Conservation (phyloP, 2,888 invertebrate species). For the Plebejus melissa region DNA sequence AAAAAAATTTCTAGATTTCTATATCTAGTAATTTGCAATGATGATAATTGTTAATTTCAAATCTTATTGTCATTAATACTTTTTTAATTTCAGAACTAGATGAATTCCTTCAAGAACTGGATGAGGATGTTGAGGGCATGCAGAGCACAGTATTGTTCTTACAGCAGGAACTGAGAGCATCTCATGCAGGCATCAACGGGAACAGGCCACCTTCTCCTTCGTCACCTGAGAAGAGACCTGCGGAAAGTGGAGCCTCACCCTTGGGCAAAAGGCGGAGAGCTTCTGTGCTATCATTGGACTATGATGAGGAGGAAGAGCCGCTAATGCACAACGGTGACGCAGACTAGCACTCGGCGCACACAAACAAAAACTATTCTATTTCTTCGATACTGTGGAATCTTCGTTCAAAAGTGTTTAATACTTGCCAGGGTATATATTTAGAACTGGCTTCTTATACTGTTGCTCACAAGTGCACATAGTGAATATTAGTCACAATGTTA, state of each 20-base stretch:
- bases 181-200: conserved; percentile 73
- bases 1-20: no score
- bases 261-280: conserved; percentile 84
- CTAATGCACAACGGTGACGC: conserved; percentile 84
- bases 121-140: conserved; percentile 99
- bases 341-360: conserved; percentile 63
- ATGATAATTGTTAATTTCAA: neutral
- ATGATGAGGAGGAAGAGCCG: conserved; percentile 86
- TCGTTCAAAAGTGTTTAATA: neutral
- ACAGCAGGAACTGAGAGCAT: conserved; percentile 94
- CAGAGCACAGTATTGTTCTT: conserved; percentile 97
- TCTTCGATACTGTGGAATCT: conserved; percentile 12
- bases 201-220: conserved; percentile 52
- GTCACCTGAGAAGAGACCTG: conserved; percentile 58
- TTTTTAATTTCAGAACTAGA: conserved; percentile 86
- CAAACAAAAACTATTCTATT: conserved; percentile 23
- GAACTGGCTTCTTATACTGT: conserved; percentile 17
- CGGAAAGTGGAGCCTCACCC: conserved; percentile 68
- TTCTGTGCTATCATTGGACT: conserved; percentile 85
- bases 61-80: neutral
- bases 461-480: conserved; percentile 19
- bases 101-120: conserved; percentile 95
- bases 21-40: no score
- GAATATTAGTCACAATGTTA: conserved; percentile 4
- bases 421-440: conserved; percentile 8